These are phyloP conservation scores for Euura lappo DNA, from an alignment of 1,140 invertebrate species.

Conservation along the genomic window DNA sequence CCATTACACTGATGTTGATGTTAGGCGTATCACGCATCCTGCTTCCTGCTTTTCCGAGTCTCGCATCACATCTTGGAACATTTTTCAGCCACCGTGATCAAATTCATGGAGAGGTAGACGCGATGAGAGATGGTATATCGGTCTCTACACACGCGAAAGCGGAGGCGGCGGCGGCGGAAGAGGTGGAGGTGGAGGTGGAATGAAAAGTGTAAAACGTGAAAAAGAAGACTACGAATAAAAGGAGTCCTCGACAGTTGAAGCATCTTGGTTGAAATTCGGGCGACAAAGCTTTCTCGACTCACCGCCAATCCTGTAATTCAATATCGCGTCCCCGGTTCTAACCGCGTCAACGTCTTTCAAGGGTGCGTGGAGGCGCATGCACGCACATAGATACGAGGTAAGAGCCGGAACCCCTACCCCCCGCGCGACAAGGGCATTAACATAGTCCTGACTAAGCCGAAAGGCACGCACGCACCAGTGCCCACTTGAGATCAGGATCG, in stretches of 20 bases:
- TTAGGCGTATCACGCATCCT: no score
- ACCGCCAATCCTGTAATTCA: background rate
- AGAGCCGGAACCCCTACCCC: no score
- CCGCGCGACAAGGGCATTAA: constrained; percentile 11
- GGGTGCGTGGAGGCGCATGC: background rate
- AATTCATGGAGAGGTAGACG: background rate
- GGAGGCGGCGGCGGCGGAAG: no score
- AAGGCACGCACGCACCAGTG: constrained; percentile 17
- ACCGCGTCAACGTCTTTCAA: constrained; percentile 6
- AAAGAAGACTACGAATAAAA: background rate
- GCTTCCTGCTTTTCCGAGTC: no score
- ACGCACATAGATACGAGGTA: background rate
- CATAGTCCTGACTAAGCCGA: constrained; percentile 30
- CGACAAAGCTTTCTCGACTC: background rate
- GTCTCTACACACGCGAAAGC: no score
- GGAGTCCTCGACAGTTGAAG: background rate
- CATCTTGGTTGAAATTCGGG: background rate
- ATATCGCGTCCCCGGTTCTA: background rate
- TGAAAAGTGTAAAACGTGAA: no score
- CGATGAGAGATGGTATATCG: background rate
- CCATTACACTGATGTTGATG: no score
- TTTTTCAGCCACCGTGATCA: background rate
- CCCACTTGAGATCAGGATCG: constrained; percentile 3
- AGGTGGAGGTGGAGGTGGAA: no score
- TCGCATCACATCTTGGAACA: no score